Percentiles rank a stretch among this genome's conserved stretches.
Conservation (phyloP, 2,797 vertebrate species). For the Peromyscus nudipes region DNA sequence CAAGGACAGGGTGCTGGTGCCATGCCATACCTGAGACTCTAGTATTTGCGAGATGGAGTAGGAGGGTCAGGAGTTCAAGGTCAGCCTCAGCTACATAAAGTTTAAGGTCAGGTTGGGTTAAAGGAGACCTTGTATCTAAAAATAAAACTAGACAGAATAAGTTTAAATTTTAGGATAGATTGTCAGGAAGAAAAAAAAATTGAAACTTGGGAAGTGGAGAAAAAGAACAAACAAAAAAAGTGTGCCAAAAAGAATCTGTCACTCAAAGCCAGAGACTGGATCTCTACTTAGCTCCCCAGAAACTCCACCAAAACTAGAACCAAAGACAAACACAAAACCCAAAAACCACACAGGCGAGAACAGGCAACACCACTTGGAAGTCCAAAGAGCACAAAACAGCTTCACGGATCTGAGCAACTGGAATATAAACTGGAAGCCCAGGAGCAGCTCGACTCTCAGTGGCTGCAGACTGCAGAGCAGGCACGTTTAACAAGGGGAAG, state of each 20-base stretch:
- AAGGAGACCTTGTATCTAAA: neutral
- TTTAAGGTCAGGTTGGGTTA: neutral
- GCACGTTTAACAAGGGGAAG: accelerated
- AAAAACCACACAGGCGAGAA: neutral
- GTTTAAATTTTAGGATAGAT: neutral
- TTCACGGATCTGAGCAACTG: neutral
- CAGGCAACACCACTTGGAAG: slow-evolving; percentile 3
- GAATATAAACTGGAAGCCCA: neutral
- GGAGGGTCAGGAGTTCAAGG: neutral
- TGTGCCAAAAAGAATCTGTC: neutral
- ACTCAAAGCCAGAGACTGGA: neutral
- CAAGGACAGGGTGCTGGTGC: neutral
- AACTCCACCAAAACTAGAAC: neutral
- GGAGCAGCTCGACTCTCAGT: neutral
- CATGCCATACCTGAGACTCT: too few relatives aligned
- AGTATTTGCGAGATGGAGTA: neutral
- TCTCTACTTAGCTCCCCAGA: neutral
- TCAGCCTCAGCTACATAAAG: neutral
- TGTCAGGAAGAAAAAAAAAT: neutral
- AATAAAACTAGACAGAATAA: neutral
- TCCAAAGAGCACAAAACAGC: neutral
- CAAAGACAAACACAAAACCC: too few relatives aligned
- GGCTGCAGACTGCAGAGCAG: neutral
- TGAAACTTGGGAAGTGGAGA: neutral
- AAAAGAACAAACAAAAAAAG: neutral